These are phyloP conservation scores for Siniperca obscura DNA, from an alignment of 2,797 vertebrate genomes.

Conservation along the genomic window DNA sequence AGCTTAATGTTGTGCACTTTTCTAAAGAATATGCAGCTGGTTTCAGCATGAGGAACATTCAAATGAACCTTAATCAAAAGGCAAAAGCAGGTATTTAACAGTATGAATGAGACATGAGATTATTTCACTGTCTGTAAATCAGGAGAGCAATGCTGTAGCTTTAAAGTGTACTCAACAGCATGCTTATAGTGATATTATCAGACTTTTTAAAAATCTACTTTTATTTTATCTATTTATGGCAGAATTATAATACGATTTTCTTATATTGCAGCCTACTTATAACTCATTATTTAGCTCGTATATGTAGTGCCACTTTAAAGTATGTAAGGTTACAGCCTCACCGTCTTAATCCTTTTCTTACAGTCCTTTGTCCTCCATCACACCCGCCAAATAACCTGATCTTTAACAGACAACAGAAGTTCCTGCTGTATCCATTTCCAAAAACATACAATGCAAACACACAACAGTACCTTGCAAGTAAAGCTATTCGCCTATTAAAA, in stretches of 20 bases:
- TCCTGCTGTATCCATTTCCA: slow-evolving; percentile 8
- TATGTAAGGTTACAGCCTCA: slow-evolving; percentile 25
- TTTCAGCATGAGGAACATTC: not conserved
- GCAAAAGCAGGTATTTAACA: not conserved
- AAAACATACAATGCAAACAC: not conserved
- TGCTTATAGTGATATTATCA: not conserved
- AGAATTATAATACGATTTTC: not conserved
- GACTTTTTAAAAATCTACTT: not conserved
- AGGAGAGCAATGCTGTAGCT: not conserved
- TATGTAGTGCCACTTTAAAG: not conserved
- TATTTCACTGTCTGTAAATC: not conserved
- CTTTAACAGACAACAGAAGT: slow-evolving; percentile 27
- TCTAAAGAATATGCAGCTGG: not conserved
- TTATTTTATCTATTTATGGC: not conserved
- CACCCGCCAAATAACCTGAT: slow-evolving; percentile 38
- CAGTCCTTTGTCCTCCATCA: slow-evolving; percentile 42
- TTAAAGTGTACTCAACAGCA: not conserved
- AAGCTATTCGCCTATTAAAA: slow-evolving; percentile 25
- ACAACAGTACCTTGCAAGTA: not conserved
- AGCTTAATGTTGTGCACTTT: not conserved
- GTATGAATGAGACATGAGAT: not conserved
- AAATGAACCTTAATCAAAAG: not conserved
- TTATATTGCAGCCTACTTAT: slow-evolving; percentile 3
- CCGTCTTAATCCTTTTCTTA: slow-evolving; percentile 26
- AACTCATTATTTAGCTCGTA: slow-evolving; percentile 2